These are phyloP conservation scores for Spisula subtruncata DNA, from an alignment of 2,888 invertebrate species.

Conservation along the genomic window DNA sequence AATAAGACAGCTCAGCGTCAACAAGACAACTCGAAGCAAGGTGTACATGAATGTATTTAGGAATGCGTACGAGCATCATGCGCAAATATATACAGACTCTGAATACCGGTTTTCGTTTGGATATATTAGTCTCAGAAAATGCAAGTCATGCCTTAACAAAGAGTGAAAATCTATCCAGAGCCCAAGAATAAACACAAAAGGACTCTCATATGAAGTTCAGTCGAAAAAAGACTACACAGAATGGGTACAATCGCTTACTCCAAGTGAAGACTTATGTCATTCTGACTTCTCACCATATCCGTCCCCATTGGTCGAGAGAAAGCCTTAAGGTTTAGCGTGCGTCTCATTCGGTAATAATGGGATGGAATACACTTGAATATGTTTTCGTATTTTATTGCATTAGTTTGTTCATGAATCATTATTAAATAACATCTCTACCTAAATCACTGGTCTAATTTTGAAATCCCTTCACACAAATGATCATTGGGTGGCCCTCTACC, in stretches of 20 bases:
- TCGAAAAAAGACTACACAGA: background rate
- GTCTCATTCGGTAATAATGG: no score
- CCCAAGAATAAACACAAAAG: background rate
- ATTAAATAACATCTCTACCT: no score
- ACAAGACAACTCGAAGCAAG: background rate
- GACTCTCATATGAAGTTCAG: background rate
- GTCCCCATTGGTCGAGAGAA: background rate
- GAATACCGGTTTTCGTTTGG: background rate
- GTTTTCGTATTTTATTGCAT: no score
- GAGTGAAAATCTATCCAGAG: background rate
- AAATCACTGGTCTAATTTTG: no score
- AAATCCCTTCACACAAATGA: no score
- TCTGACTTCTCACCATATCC: background rate
- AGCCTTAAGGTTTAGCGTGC: background rate
- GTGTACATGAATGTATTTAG: no score
- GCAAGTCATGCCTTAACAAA: no score
- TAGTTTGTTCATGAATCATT: no score
- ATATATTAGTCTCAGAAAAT: no score
- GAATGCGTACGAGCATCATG: conserved; percentile 1
- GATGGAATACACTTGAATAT: no score
- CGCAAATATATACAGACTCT: background rate
- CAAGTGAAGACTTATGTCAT: background rate
- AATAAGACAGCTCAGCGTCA: background rate
- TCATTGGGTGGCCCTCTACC: no score
- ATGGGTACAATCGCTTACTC: background rate